These are phyloP conservation scores for Parnassius glacialis DNA, from an alignment of 2,888 invertebrate genomes.

Conservation along the genomic window DNA sequence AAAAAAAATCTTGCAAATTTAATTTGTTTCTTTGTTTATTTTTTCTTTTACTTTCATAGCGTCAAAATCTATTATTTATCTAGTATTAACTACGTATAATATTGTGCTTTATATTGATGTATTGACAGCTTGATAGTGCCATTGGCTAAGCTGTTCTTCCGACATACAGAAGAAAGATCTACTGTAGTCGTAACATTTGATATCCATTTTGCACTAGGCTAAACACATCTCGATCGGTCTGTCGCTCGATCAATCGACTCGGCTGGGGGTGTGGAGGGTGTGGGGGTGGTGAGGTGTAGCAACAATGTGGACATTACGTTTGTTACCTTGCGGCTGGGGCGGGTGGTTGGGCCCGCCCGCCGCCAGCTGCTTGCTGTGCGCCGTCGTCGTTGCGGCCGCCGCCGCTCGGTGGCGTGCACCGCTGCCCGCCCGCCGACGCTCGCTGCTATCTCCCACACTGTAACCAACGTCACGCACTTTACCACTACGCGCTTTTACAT, in stretches of 20 bases:
- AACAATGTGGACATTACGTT: slow-evolving; percentile 73
- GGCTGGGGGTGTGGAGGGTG: slow-evolving; percentile 11
- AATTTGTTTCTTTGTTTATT: too few species aligned
- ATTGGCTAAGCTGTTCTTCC: too few species aligned
- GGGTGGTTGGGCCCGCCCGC: slow-evolving; percentile 87
- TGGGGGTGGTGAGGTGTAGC: slow-evolving; percentile 61
- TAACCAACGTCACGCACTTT: slow-evolving; percentile 17
- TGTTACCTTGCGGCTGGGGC: slow-evolving; percentile 83
- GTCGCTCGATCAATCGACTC: not conserved
- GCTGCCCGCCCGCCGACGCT: slow-evolving; percentile 51
- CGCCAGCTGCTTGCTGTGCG: slow-evolving; percentile 90
- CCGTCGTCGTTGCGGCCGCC: slow-evolving; percentile 85
- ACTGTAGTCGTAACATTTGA: too few species aligned
- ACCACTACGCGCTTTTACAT: too few species aligned
- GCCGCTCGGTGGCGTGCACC: slow-evolving; percentile 65
- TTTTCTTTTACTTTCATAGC: too few species aligned
- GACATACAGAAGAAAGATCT: too few species aligned
- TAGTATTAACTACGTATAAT: too few species aligned
- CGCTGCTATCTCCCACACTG: slow-evolving; percentile 76
- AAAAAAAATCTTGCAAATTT: too few species aligned
- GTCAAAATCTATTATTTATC: too few species aligned
- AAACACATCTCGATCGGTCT: not conserved
- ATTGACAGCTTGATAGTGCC: too few species aligned
- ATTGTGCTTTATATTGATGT: too few species aligned
- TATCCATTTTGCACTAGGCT: too few species aligned